Evolutionary conservation across 1,140 invertebrate genomes (phyloP), one percentile per base, ranked within the genome.

Genomic region (Sminthurides bifidus): DNA sequence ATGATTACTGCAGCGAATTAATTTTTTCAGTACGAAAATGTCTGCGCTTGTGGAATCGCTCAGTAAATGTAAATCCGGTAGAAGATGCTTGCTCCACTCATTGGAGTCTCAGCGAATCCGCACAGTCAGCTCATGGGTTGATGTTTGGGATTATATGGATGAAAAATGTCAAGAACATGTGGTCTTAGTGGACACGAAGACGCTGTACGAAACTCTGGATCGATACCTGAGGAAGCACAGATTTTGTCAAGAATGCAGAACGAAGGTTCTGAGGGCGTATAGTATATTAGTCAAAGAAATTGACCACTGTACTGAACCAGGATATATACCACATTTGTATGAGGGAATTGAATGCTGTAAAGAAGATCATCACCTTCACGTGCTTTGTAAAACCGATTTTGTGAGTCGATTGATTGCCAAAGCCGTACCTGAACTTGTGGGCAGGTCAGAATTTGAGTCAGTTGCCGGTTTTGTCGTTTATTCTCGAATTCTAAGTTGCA

Each of bases 241-340:
- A 66, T 93, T 93, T 73, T 93, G 89, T 69, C 79, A 81, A 1
- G 90, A 92, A 69, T 94, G 90, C 68, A 83, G 88, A 55, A 87
- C 87, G 56, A 94, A 92, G 76, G 88, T 93, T 12, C 67, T 87
- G 67, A 74, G 82, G 66, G 89, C 90, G 38, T 92, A 89, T 72
- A 83, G 82, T 65, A 76, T 94, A 59, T 75, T 94, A 63, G 82
- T 89, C 43, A 84, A 84, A 67, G 87, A 92, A 66, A 78, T 82
- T 29, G 87, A 90, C 60, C 81, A 81, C 49, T 74, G 77, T 31
- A 86, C 85, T 68, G 88, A 92, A 67, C 92, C 90, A 69, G 88
- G 87, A 40, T 93, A 88, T 69, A 84, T 89, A 49, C 77, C 86
- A 26, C 77, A 82, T 58, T 72, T 93, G 48, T 94, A 93, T 71